These are phyloP conservation scores for Poecile montanus DNA, from an alignment of 2,797 vertebrate species.

Conservation along the genomic window DNA sequence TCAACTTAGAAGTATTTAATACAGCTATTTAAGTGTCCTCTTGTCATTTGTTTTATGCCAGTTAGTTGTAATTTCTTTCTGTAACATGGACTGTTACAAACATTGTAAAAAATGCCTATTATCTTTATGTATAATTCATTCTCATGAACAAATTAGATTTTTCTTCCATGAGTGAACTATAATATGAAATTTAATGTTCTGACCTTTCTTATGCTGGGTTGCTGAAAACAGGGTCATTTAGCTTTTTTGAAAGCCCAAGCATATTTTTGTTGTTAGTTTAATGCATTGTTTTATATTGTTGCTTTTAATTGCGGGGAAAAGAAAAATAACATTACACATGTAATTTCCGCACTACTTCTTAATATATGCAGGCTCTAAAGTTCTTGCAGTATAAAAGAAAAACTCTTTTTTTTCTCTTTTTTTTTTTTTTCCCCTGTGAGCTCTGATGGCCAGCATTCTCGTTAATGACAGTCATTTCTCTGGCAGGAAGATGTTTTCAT, in stretches of 20 bases:
- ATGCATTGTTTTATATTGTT: constrained; percentile 30
- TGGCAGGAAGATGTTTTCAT: constrained; percentile 78
- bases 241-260: constrained; percentile 39
- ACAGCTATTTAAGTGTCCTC: neutral
- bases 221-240: constrained; percentile 14
- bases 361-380: constrained; percentile 63
- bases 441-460: constrained; percentile 70
- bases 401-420: neutral
- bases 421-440: neutral
- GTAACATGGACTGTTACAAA: neutral
- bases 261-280: constrained; percentile 38
- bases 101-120: constrained; percentile 31
- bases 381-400: constrained; percentile 64
- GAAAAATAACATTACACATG: constrained; percentile 16
- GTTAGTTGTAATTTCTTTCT: constrained; percentile 48
- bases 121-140: constrained; percentile 49
- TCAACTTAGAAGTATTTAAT: constrained; percentile 41
- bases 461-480: constrained; percentile 77
- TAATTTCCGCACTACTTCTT: constrained; percentile 62
- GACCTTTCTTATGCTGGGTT: constrained; percentile 10
- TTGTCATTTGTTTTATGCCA: constrained; percentile 1
- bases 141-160: constrained; percentile 21
- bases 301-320: constrained; percentile 53
- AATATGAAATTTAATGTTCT: constrained; percentile 31
- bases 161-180: constrained; percentile 29